Base-by-base conservation (phyloP, 2,797 vertebrate species). In the Girardinus metallicus region DNA sequence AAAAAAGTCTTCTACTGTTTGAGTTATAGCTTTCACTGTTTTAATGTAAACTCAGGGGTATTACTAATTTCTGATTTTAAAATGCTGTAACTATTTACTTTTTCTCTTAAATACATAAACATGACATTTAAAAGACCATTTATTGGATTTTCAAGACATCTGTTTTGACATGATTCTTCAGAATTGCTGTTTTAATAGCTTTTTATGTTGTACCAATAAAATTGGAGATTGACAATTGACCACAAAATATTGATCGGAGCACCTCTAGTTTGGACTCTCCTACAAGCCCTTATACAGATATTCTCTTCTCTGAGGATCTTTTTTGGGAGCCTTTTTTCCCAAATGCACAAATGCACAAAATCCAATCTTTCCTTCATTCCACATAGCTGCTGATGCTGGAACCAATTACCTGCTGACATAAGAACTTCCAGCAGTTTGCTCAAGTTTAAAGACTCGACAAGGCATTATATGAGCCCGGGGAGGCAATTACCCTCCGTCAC, bases 371-470 rank as follows among this genome's bases (percentile, higher is more conserved):
- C 81, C 80, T 79, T 90, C 83, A 91, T 91, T 94, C 90, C 89
- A 88, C 88, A 91, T 86, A 76, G 87, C 87, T 90, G 88, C 87
- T 90, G 86, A 90, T 92, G 93, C 89, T 95, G 94, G 91, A 94
- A 95, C 91, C 93, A 94, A 95, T 95, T 95, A 94, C 93, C 91
- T 93, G 91, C 92, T 91, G 90, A 94, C 93, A 93, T 93, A 94
- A 94, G 92, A 91, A 95, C 93, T 95, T 94, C 93, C 93, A 94
- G 94, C 91, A 92, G 92, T 95, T 94, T 93, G 92, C 89, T 91
- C 83, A 89, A 94, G 93, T 95, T 94, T 93, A 94, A 94, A 94
- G 92, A 92, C 92, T 94, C 93, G 86, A 92, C 90, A 92, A 91
- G 92, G 93, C 92, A 94, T 94, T 93, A 93, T 93, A 92, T 89